Percentiles rank a stretch among this genome's conserved stretches.
phyloP scores from a whole-genome alignment of 2,888 invertebrate species.

The Micoletzkya japonica region DNA sequence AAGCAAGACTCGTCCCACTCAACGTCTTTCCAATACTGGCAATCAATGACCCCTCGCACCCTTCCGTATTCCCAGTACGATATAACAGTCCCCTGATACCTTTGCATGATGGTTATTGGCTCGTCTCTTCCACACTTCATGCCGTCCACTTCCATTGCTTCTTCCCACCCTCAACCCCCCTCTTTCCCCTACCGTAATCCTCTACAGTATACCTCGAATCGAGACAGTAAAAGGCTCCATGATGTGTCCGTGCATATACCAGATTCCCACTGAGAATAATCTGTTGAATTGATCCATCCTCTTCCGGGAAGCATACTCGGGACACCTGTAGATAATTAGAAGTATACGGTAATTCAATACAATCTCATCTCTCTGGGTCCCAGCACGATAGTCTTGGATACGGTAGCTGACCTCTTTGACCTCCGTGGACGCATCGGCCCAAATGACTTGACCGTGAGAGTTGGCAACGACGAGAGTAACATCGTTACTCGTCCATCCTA shows the following conservation, averaged over 20 bases:
- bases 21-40: not conserved
- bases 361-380: too few relatives aligned
- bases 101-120: slow-evolving; percentile 16
- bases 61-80: not conserved
- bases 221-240: slow-evolving; percentile 20
- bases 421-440: slow-evolving; percentile 7
- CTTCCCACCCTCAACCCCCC: slow-evolving; percentile 12
- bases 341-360: not conserved
- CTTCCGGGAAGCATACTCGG: slow-evolving; percentile 1
- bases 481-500: slow-evolving; percentile 14
- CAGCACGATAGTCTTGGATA: too few relatives aligned
- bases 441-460: slow-evolving; percentile 14
- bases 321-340: not conserved
- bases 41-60: not conserved
- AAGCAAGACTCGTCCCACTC: not conserved
- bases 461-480: slow-evolving; percentile 1
- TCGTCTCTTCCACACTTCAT: slow-evolving; percentile 24
- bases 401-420: slow-evolving; percentile 23
- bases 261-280: slow-evolving; percentile 1
- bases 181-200: not conserved
- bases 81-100: not conserved
- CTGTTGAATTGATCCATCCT: slow-evolving; percentile 24
- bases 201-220: slow-evolving; percentile 15
- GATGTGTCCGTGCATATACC: slow-evolving; percentile 13
- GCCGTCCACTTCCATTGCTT: slow-evolving; percentile 1